Percentiles rank a stretch among this genome's conserved stretches.
phyloP scores from a whole-genome alignment of 2,888 invertebrate genomes.

The Stenolophus ochropezus region DNA sequence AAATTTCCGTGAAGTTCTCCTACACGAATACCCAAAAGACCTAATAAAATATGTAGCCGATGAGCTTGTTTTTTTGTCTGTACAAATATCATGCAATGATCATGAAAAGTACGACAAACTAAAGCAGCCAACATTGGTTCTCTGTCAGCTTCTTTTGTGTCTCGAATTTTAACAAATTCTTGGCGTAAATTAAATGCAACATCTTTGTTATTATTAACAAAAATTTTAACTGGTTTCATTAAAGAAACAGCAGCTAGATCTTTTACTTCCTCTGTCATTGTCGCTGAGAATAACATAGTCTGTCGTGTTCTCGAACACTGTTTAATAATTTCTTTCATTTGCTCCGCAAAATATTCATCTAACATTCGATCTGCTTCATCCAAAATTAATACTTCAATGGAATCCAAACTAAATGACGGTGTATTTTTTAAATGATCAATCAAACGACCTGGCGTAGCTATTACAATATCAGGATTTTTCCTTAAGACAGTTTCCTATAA shows the following conservation, averaged over 20 bases:
- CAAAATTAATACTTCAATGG: conserved; percentile 90
- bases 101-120: conserved; percentile 91
- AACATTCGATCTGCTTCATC: conserved; percentile 94
- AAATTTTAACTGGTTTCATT: conserved; percentile 93
- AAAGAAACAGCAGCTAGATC: conserved; percentile 95
- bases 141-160: conserved; percentile 91
- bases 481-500: conserved; percentile 83
- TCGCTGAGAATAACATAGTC: conserved; percentile 98
- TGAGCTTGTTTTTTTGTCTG: conserved; percentile 98
- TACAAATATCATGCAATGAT: conserved; percentile 95
- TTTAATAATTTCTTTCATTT: conserved; percentile 98
- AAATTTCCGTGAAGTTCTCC: conserved; percentile 95
- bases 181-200: conserved; percentile 96
- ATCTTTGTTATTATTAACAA: conserved; percentile 96
- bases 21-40: conserved; percentile 90
- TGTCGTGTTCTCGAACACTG: conserved; percentile 94
- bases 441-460: conserved; percentile 97
- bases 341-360: conserved; percentile 98
- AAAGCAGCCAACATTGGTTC: conserved; percentile 91
- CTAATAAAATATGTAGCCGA: conserved; percentile 92
- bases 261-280: conserved; percentile 98
- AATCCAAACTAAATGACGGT: conserved; percentile 91
- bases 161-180: conserved; percentile 96
- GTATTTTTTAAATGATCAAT: conserved; percentile 98
- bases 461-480: conserved; percentile 93